phyloP scores from a whole-genome alignment of 2,797 vertebrate species.

The Manis crassicaudata region DNA sequence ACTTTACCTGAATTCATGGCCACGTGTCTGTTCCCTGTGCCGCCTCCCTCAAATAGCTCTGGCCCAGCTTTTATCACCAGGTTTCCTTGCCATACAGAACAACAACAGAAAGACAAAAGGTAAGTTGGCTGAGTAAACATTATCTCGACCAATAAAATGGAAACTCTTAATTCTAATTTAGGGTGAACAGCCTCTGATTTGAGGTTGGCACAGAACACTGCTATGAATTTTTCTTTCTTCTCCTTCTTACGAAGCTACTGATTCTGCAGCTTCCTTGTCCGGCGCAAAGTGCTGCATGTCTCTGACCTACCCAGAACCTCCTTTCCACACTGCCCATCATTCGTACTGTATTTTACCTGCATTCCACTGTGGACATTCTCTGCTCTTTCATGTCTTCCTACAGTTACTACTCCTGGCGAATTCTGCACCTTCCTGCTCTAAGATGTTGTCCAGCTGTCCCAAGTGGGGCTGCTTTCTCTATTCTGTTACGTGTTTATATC shows the following conservation, averaged over 20 bases:
- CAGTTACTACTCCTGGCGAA: neutral
- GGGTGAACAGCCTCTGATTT: neutral
- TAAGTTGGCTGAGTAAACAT: neutral
- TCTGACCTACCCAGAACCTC: neutral
- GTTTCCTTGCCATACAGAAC: neutral
- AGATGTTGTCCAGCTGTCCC: neutral
- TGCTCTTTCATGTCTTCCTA: neutral
- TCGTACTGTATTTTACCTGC: accelerated
- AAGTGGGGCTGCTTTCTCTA: neutral
- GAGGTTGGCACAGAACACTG: neutral
- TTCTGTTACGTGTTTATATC: neutral
- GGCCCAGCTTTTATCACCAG: neutral
- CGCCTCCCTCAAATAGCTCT: neutral
- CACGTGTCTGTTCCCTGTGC: accelerated
- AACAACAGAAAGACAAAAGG: neutral
- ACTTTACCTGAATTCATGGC: neutral
- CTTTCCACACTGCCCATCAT: neutral
- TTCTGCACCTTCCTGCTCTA: neutral
- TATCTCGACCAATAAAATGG: neutral
- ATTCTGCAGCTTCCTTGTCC: neutral
- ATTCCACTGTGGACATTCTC: neutral
- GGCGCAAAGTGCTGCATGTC: neutral
- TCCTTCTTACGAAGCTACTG: neutral
- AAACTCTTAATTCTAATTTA: neutral
- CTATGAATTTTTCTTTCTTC: neutral